phyloP scores from a whole-genome alignment of 2,888 invertebrate genomes.

The Aphelenchoides bicaudatus region DNA sequence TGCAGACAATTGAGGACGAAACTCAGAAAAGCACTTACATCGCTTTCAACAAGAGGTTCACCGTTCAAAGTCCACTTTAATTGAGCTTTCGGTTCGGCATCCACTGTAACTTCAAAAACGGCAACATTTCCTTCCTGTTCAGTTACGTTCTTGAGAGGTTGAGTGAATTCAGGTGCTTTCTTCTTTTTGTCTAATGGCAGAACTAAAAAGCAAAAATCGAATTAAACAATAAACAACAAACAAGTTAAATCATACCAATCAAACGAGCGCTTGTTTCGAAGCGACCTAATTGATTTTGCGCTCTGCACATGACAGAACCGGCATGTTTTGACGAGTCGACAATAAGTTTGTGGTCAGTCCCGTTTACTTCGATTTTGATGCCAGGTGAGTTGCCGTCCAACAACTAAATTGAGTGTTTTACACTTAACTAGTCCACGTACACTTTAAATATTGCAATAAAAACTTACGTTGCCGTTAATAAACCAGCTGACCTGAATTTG shows the following conservation, averaged over 20 bases:
- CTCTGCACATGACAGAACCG: slow-evolving; percentile 55
- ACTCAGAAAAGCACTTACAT: slow-evolving; percentile 21
- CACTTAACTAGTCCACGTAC: no score
- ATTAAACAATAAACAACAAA: no score
- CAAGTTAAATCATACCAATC: no score
- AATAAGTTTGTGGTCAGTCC: slow-evolving; percentile 75
- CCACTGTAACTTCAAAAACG: slow-evolving; percentile 54
- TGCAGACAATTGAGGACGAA: background rate
- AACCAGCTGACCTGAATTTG: slow-evolving; percentile 63
- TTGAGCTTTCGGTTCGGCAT: slow-evolving; percentile 56
- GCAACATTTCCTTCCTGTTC: slow-evolving; percentile 60
- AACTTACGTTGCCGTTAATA: slow-evolving; percentile 72
- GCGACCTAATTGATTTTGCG: slow-evolving; percentile 55
- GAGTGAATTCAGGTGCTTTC: slow-evolving; percentile 51
- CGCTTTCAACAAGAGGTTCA: slow-evolving; percentile 40
- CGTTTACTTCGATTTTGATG: slow-evolving; percentile 68
- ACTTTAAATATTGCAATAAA: no score
- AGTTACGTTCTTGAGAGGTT: slow-evolving; percentile 66
- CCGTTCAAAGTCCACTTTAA: slow-evolving; percentile 56
- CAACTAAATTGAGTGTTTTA: no score
- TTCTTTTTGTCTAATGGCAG: slow-evolving; percentile 49
- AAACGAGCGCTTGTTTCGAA: slow-evolving; percentile 57
- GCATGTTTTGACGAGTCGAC: slow-evolving; percentile 65
- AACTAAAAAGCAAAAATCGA: no score
- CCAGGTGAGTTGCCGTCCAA: slow-evolving; percentile 69